Evolutionary conservation across 2,113 vertebrate genomes (phyloP).

Genomic region (Mixornis gularis): DNA sequence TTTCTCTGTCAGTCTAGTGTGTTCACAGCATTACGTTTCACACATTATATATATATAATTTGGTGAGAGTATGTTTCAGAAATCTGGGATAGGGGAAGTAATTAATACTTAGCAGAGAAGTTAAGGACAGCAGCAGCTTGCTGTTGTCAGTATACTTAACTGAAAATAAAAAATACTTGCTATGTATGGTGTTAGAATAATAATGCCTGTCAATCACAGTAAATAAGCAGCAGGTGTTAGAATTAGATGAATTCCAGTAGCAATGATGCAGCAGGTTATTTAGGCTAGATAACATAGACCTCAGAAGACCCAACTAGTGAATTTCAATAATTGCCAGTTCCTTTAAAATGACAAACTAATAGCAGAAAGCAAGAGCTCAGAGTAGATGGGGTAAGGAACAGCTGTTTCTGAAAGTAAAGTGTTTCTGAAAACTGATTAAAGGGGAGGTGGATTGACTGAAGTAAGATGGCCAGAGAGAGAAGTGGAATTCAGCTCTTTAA

Average conservation of each 20-base stretch:
- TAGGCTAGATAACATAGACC: neutral
- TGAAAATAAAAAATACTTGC: neutral
- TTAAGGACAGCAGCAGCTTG: neutral
- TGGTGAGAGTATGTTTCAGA: neutral
- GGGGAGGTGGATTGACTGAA: neutral
- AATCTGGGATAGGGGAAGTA: neutral
- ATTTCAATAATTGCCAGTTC: neutral
- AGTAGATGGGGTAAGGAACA: neutral
- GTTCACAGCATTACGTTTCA: neutral
- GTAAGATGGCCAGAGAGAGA: neutral
- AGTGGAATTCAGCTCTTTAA: neutral
- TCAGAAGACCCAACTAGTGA: neutral
- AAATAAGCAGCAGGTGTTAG: neutral
- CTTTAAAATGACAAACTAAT: neutral
- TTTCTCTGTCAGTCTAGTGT: neutral
- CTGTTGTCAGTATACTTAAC: neutral
- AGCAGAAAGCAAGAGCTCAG: neutral
- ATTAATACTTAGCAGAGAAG: neutral
- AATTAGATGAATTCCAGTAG: neutral
- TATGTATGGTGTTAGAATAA: neutral
- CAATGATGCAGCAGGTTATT: neutral
- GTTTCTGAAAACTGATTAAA: neutral
- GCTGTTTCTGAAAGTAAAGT: neutral
- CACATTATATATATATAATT: accelerated
- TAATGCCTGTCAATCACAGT: neutral